These are phyloP conservation scores for Ptychochromis oligacanthus DNA, from an alignment of 2,113 vertebrate genomes.

Conservation along the genomic window DNA sequence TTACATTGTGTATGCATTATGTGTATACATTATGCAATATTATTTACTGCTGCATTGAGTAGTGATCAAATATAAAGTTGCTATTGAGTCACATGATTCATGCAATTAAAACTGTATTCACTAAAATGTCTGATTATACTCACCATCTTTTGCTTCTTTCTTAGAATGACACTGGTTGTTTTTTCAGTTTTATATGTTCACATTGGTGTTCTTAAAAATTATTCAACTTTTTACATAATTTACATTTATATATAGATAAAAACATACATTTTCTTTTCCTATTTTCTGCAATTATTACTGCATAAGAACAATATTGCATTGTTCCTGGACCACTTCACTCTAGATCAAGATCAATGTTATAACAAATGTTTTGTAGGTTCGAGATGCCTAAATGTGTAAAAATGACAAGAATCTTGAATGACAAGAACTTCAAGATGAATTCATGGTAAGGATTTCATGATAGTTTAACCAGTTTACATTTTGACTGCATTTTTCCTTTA, in stretches of 20 bases:
- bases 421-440: not conserved
- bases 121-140: constrained; percentile 6
- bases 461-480: not conserved
- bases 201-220: not conserved
- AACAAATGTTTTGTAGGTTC: not conserved
- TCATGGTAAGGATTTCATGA: not conserved
- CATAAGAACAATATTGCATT: not conserved
- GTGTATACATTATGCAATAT: not conserved
- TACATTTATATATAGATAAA: not conserved
- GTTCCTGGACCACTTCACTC: not conserved
- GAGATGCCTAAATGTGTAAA: not conserved
- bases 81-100: not conserved
- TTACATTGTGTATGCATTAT: constrained; percentile 47
- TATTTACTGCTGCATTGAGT: constrained; percentile 23
- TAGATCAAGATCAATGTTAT: not conserved
- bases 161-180: not conserved
- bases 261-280: not conserved
- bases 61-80: constrained; percentile 20
- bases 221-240: not conserved
- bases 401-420: not conserved
- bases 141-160: not conserved
- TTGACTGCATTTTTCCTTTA: not conserved
- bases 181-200: not conserved
- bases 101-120: constrained; percentile 25
- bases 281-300: not conserved